These are phyloP conservation scores for Tetraodon nigroviridis DNA, from an alignment of 2,113 vertebrate species.

Conservation along the genomic window DNA sequence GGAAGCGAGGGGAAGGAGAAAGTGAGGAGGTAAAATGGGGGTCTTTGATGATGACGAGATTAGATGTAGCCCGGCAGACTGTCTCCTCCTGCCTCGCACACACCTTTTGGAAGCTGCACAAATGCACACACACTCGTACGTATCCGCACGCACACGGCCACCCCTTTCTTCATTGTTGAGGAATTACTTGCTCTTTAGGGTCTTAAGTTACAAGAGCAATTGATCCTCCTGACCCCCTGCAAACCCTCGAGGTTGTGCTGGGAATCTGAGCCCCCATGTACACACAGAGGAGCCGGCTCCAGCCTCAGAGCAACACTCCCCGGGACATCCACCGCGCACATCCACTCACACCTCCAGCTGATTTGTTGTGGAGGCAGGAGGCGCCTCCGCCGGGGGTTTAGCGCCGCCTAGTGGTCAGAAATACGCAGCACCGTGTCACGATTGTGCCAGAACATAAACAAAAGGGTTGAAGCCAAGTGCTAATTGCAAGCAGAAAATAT, in stretches of 20 bases:
- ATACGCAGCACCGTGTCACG: neutral
- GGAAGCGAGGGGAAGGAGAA: slow-evolving; percentile 76
- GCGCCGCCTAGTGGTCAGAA: slow-evolving; percentile 73
- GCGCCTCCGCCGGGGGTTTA: slow-evolving; percentile 43
- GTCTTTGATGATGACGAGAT: slow-evolving; percentile 87
- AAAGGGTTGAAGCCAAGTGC: slow-evolving; percentile 9
- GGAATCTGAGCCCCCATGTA: slow-evolving; percentile 88
- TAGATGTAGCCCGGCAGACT: slow-evolving; percentile 96
- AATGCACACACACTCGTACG: slow-evolving; percentile 12
- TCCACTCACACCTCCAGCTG: neutral
- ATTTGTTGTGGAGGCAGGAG: slow-evolving; percentile 5
- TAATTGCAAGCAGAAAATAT: slow-evolving; percentile 31
- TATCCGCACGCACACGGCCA: slow-evolving; percentile 49
- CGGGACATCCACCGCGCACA: slow-evolving; percentile 15
- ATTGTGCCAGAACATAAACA: slow-evolving; percentile 12
- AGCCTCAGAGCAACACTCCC: slow-evolving; percentile 66
- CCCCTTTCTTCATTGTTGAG: slow-evolving; percentile 83
- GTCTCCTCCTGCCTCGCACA: slow-evolving; percentile 79
- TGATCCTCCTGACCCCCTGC: slow-evolving; percentile 90
- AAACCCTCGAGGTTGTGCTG: slow-evolving; percentile 85
- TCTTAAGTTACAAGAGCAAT: slow-evolving; percentile 94
- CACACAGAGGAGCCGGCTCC: slow-evolving; percentile 84
- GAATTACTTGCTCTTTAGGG: slow-evolving; percentile 90
- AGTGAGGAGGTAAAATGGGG: slow-evolving; percentile 76
- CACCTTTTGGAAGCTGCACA: slow-evolving; percentile 26